Base-by-base conservation (phyloP, 2,113 vertebrate genomes). In the Oreochromis tanganicae region DNA sequence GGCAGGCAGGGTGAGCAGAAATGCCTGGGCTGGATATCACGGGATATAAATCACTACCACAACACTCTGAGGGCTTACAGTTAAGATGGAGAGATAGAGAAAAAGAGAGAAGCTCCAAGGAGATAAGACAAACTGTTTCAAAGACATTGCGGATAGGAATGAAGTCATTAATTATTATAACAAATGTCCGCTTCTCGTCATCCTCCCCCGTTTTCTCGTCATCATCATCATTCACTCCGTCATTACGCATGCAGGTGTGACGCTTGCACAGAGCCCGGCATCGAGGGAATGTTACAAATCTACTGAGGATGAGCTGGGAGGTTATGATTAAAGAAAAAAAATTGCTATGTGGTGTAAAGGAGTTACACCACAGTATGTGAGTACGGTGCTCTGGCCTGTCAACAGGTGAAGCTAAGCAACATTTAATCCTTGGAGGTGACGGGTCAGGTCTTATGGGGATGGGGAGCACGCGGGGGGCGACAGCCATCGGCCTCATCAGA, bases 1-100 rank as follows among this genome's bases (percentile, higher is more conserved):
- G 17, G 24, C 17, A 83, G 38, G 29, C 48, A 41, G 48, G 83
- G 85, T 34, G 83, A 88, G 52, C 59, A 85, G 54, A 85, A 85
- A 89, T 38, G 85, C 71, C 59, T 79, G 92, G 87, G 66, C 19
- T 87, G 57, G 80, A 93, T 87, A 83, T 83, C 54, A 38, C 11
- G n/a, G 38, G 19, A 71, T 56, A 79, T 88, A 88, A 89, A 91
- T 95, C 86, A 85, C 38, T 11, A 48, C 41, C 71, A 52, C 61
- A 71, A 59, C 84, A 48, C 75, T 84, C 27, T 19, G 27, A 83
- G 56, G 75, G 46, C 41, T 71, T 32, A 83, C 29, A 71, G 52
- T 41, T 11, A 17, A 54, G 19, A 34, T 50, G 57, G 48, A 2
- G 7, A 36, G 19, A 46, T 43, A 66, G 57, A 2, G 7, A 41